These are phyloP conservation scores for Goniozus legneri DNA, from an alignment of 1,140 invertebrate genomes.

Conservation along the genomic window DNA sequence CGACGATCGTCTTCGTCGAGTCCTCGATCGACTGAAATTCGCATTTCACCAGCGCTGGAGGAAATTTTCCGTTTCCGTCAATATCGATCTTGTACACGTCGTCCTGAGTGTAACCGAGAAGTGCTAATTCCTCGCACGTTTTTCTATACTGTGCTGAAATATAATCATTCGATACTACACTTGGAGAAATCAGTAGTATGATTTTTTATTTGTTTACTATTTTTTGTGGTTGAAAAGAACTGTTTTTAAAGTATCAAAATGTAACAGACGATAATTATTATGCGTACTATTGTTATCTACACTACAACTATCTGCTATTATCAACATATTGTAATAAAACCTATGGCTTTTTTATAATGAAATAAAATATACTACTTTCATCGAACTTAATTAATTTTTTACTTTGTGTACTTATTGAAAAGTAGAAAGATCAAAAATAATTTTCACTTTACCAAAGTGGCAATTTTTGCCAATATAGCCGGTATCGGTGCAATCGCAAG, in stretches of 20 bases:
- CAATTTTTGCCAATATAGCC: slow-evolving; percentile 89
- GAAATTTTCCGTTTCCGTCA: slow-evolving; percentile 87
- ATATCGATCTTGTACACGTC: slow-evolving; percentile 90
- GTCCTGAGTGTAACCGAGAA: slow-evolving; percentile 78
- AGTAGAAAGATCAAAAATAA: slow-evolving; percentile 5
- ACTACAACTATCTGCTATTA: too few relatives aligned
- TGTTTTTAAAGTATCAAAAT: too few relatives aligned
- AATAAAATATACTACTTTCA: too few relatives aligned
- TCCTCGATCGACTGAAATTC: slow-evolving; percentile 83
- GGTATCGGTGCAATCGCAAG: slow-evolving; percentile 84
- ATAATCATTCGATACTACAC: slow-evolving; percentile 1
- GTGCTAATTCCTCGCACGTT: slow-evolving; percentile 87
- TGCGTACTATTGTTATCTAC: too few relatives aligned
- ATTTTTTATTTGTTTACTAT: background rate
- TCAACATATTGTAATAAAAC: too few relatives aligned
- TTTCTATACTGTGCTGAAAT: slow-evolving; percentile 74
- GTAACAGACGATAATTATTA: too few relatives aligned
- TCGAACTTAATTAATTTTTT: background rate
- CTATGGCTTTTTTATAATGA: too few relatives aligned
- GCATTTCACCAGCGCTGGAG: slow-evolving; percentile 85
- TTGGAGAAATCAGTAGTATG: background rate
- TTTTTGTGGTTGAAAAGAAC: too few relatives aligned
- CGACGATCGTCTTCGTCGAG: slow-evolving; percentile 85
- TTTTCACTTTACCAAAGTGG: slow-evolving; percentile 86
- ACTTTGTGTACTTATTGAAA: background rate